Evolutionary conservation across 2,113 vertebrate species (phyloP).

Genomic region (Paramisgurnus dabryanus): DNA sequence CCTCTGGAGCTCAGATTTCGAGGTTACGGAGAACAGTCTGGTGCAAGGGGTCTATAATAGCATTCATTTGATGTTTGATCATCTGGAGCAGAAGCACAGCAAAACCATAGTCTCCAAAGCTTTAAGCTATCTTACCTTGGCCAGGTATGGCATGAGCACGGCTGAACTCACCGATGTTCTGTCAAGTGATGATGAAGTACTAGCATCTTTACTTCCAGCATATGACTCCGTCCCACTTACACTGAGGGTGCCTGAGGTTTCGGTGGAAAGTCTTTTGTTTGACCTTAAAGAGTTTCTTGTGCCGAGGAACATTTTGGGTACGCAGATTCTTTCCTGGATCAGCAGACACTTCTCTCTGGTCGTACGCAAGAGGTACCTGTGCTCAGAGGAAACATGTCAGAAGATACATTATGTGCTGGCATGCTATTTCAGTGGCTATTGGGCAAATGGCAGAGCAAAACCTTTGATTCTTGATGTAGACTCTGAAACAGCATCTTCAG

Average conservation of each 20-base stretch:
- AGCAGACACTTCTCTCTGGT: slow-evolving; percentile 74
- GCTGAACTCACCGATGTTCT: slow-evolving; percentile 74
- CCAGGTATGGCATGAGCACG: slow-evolving; percentile 72
- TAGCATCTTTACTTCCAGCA: slow-evolving; percentile 47
- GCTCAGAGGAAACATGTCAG: slow-evolving; percentile 43
- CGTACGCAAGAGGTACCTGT: slow-evolving; percentile 67
- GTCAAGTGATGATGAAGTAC: slow-evolving; percentile 62
- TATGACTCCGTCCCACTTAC: slow-evolving; percentile 24
- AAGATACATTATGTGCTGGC: slow-evolving; percentile 67
- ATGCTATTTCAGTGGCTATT: slow-evolving; percentile 70
- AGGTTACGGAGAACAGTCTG: slow-evolving; percentile 67
- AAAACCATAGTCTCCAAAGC: slow-evolving; percentile 59
- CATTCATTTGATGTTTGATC: slow-evolving; percentile 67
- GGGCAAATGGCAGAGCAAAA: slow-evolving; percentile 64
- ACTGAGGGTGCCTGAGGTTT: slow-evolving; percentile 64
- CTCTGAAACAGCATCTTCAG: background rate
- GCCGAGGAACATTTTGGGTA: slow-evolving; percentile 59
- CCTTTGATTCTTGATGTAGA: slow-evolving; percentile 42
- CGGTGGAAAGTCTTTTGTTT: slow-evolving; percentile 69
- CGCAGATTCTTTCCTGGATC: slow-evolving; percentile 69
- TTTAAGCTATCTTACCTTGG: slow-evolving; percentile 71
- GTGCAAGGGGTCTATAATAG: slow-evolving; percentile 67
- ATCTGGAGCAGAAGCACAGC: slow-evolving; percentile 72
- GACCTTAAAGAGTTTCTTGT: slow-evolving; percentile 72
- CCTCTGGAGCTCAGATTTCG: slow-evolving; percentile 66